phyloP scores from a whole-genome alignment of 2,888 invertebrate species.

The Halocaridina rubra region DNA sequence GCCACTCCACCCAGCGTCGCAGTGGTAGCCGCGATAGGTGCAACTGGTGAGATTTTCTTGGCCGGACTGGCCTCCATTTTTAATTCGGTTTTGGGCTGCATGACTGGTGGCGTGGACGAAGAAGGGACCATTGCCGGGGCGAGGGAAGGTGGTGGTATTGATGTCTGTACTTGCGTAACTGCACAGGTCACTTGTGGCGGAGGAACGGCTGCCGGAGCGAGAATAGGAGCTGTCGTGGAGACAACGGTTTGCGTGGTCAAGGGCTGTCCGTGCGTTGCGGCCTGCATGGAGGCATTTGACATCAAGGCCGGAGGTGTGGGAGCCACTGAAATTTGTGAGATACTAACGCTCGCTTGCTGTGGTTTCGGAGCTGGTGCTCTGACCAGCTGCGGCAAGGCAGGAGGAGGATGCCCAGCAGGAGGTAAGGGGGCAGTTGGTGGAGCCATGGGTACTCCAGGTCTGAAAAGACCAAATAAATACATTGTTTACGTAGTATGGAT shows the following conservation, averaged over 20 bases:
- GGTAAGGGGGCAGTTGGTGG: constrained; percentile 48
- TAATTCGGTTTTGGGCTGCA: not conserved
- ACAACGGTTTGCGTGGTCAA: constrained; percentile 28
- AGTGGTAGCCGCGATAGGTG: not conserved
- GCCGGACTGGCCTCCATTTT: constrained; percentile 13
- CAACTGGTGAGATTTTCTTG: constrained; percentile 23
- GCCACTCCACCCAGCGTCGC: not conserved
- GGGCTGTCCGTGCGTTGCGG: constrained; percentile 17
- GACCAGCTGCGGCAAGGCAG: constrained; percentile 42
- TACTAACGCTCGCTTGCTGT: not conserved
- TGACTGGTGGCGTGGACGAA: constrained; percentile 9
- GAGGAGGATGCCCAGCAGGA: constrained; percentile 40
- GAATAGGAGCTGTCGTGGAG: constrained; percentile 5
- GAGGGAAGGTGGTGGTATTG: constrained; percentile 27
- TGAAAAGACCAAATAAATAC: not conserved
- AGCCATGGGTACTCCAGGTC: constrained; percentile 47
- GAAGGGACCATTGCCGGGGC: constrained; percentile 31
- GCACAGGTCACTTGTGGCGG: constrained; percentile 16
- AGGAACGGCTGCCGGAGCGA: constrained; percentile 1
- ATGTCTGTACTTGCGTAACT: constrained; percentile 17
- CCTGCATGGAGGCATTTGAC: constrained; percentile 25
- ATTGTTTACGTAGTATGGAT: too few relatives aligned
- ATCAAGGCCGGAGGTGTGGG: constrained; percentile 38
- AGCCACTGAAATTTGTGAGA: constrained; percentile 35
- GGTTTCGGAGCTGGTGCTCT: constrained; percentile 17